Evolutionary conservation across 92 coral and sea anemone genomes (phyloP).

Genomic region (Porites cylindrica): DNA sequence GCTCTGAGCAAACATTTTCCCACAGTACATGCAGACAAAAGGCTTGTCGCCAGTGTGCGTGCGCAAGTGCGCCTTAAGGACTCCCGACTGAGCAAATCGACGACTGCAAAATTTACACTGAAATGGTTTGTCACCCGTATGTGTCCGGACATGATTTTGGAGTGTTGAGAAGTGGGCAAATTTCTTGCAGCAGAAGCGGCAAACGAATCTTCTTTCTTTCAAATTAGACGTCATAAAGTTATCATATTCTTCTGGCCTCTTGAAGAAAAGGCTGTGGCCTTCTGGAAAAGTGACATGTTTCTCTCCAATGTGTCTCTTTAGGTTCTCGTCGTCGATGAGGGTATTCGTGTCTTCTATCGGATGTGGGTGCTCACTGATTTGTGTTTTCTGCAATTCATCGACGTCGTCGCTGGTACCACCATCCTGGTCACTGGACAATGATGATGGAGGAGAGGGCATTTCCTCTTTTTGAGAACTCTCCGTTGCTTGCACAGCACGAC

Average conservation of each 20-base stretch:
- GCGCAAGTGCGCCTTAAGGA: conserved; percentile 73
- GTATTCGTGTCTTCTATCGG: not conserved
- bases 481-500: not conserved
- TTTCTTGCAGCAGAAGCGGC: conserved; percentile 64
- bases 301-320: not conserved
- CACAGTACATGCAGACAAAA: conserved; percentile 66
- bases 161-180: conserved; percentile 76
- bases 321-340: not conserved
- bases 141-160: conserved; percentile 74
- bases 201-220: conserved; percentile 41
- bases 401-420: not conserved
- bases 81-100: conserved; percentile 79
- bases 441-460: not conserved
- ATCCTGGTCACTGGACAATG: not conserved
- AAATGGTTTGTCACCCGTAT: conserved; percentile 77
- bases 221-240: not conserved
- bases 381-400: not conserved
- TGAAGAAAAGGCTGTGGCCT: not conserved
- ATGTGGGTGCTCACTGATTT: not conserved
- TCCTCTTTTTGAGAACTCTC: not conserved
- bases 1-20: conserved; percentile 74
- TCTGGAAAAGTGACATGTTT: not conserved
- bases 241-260: not conserved
- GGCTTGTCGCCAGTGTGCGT: conserved; percentile 83
- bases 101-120: conserved; percentile 70